Evolutionary conservation across 2,113 vertebrate species (phyloP).

Genomic region (Glaucidium brasilianum): DNA sequence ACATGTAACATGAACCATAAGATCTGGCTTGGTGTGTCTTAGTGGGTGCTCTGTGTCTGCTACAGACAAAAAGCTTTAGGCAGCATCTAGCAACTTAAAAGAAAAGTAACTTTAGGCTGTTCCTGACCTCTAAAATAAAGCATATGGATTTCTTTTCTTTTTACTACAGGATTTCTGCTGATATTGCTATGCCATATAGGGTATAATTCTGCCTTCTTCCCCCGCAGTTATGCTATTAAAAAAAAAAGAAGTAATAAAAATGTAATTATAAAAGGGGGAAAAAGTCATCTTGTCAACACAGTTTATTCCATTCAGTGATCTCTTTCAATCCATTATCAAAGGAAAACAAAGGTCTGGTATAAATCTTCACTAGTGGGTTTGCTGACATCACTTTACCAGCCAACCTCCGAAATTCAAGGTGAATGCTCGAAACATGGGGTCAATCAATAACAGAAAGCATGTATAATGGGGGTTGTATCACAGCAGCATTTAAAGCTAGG

Average conservation of each 20-base stretch:
- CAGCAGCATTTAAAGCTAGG: background rate
- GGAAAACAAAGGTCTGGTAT: background rate
- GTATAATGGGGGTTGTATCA: background rate
- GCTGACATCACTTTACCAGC: background rate
- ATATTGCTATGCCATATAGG: background rate
- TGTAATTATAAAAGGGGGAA: background rate
- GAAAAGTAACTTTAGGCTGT: background rate
- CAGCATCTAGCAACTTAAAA: background rate
- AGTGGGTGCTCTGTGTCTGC: background rate
- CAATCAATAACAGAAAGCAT: background rate
- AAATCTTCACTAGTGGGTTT: background rate
- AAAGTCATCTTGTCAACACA: background rate
- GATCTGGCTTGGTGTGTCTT: background rate
- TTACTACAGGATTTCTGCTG: background rate
- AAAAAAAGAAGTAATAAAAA: background rate
- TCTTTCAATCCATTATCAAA: background rate
- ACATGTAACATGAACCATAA: accelerated
- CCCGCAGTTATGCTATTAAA: background rate
- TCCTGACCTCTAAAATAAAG: background rate
- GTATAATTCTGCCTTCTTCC: background rate
- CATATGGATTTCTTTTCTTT: background rate
- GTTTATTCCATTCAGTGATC: background rate
- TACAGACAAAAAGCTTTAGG: background rate
- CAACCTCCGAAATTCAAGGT: background rate
- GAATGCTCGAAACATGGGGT: background rate